phyloP scores from a whole-genome alignment of 2,888 invertebrate species.

The Polylopha cassiicola region DNA sequence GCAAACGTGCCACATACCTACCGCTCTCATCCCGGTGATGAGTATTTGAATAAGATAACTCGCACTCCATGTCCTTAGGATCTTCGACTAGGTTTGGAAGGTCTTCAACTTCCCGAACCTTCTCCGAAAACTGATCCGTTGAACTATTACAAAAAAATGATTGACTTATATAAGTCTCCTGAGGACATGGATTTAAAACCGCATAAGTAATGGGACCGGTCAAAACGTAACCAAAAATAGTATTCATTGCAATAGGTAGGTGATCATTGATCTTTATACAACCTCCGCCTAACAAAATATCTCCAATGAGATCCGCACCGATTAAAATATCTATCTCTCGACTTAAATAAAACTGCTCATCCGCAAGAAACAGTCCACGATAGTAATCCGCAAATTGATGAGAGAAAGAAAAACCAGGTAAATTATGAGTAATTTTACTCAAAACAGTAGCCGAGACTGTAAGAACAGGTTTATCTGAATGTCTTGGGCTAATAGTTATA shows the following conservation, averaged over 20 bases:
- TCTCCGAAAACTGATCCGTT: background rate
- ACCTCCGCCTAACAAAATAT: background rate
- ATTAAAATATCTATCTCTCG: background rate
- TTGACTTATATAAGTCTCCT: background rate
- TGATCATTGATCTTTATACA: background rate
- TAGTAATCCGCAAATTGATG: background rate
- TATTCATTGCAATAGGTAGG: background rate
- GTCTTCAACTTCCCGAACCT: constrained; percentile 1
- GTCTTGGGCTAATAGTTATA: background rate
- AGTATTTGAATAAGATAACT: background rate
- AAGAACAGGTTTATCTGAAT: background rate
- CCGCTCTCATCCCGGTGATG: background rate
- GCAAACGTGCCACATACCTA: background rate
- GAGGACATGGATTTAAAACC: background rate
- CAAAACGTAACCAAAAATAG: background rate
- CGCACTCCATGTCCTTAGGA: background rate
- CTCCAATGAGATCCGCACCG: background rate
- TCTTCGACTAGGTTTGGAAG: background rate
- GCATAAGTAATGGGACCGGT: background rate
- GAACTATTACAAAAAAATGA: background rate
- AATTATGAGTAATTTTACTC: background rate
- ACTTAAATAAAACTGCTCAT: background rate
- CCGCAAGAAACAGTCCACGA: background rate
- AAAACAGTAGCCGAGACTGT: background rate
- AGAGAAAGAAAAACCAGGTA: background rate